These are phyloP conservation scores for Brachionus koreanus DNA, from an alignment of 1,140 invertebrate species.

Conservation along the genomic window DNA sequence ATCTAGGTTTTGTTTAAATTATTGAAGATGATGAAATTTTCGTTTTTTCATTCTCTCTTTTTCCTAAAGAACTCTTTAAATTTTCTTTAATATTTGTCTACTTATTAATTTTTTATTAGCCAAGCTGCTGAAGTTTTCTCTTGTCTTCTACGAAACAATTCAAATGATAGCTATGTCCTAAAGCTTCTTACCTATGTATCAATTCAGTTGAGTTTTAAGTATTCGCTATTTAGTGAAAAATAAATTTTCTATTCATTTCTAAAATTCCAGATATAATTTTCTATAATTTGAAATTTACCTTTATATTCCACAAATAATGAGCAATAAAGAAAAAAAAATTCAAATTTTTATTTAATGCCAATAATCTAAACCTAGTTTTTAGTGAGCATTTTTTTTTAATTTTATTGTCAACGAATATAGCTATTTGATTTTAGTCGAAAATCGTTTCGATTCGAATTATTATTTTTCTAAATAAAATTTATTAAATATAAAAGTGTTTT, in stretches of 20 bases:
- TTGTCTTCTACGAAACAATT: slow-evolving; percentile 16
- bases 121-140: background rate
- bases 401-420: background rate
- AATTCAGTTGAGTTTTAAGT: background rate
- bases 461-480: background rate
- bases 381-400: background rate
- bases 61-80: slow-evolving; percentile 16
- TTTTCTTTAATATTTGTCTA: slow-evolving; percentile 18
- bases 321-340: background rate
- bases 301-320: slow-evolving; percentile 12
- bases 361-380: slow-evolving; percentile 27
- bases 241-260: background rate
- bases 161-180: slow-evolving; percentile 9
- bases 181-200: slow-evolving; percentile 33
- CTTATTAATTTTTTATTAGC: slow-evolving; percentile 21
- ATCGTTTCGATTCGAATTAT: background rate
- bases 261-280: slow-evolving; percentile 31
- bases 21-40: background rate
- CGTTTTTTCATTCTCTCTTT: background rate
- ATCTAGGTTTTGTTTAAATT: slow-evolving; percentile 27
- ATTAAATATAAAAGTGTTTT: background rate
- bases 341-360: slow-evolving; percentile 2
- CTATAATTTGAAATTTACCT: slow-evolving; percentile 25
- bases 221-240: background rate
- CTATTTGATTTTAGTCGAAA: background rate